Evolutionary conservation across 2,888 invertebrate genomes (phyloP).

Genomic region (Synergus laeviventris): DNA sequence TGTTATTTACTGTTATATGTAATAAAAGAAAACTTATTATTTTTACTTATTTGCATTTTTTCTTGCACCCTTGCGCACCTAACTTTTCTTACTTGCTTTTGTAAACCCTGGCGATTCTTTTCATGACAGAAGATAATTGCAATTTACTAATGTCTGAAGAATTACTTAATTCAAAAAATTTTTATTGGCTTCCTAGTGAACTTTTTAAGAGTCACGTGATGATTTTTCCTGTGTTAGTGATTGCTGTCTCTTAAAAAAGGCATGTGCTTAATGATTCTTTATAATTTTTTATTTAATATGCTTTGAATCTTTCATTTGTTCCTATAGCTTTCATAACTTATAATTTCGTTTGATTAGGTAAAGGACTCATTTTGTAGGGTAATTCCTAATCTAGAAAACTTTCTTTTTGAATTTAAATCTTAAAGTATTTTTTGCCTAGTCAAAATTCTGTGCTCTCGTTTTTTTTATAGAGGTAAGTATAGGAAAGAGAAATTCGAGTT

Average conservation of each 20-base stretch:
- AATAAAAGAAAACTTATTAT: slow-evolving; percentile 71
- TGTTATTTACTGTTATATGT: slow-evolving; percentile 67
- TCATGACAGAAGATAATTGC: not conserved
- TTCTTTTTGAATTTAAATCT: not conserved
- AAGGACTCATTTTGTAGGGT: slow-evolving; percentile 11
- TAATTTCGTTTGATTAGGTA: slow-evolving; percentile 21
- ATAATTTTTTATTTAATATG: slow-evolving; percentile 3
- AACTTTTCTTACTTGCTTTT: slow-evolving; percentile 58
- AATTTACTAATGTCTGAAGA: not conserved
- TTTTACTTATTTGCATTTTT: slow-evolving; percentile 70
- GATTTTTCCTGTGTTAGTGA: slow-evolving; percentile 12
- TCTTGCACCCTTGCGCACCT: slow-evolving; percentile 48
- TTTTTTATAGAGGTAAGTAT: slow-evolving; percentile 28
- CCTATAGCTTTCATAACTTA: slow-evolving; percentile 6
- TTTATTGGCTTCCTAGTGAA: slow-evolving; percentile 4
- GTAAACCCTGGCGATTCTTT: slow-evolving; percentile 41
- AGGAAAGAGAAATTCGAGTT: not conserved
- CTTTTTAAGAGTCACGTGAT: not conserved
- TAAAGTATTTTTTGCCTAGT: not conserved
- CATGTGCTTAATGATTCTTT: slow-evolving; percentile 28
- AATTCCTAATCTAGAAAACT: not conserved
- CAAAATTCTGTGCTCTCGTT: not conserved
- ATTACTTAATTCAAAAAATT: not conserved
- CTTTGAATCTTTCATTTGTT: slow-evolving; percentile 29
- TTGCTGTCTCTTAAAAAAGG: slow-evolving; percentile 13